Conservation (phyloP, 2,113 vertebrate species). For the Bubo blakistoni region DNA sequence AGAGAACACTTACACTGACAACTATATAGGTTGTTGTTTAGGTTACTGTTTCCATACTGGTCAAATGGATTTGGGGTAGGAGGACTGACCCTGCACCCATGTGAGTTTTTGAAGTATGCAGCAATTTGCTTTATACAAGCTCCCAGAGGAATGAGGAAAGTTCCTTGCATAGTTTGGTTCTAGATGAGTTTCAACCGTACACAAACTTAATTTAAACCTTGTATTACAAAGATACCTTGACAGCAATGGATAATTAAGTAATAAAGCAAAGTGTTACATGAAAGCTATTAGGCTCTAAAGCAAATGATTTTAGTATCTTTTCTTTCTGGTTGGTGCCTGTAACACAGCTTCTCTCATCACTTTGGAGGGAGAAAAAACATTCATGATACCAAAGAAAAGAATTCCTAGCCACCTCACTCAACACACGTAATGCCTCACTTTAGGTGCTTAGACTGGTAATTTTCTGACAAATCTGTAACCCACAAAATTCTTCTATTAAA, state of each 20-base stretch:
- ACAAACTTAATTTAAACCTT: background rate
- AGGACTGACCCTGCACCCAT: background rate
- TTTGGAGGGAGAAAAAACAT: background rate
- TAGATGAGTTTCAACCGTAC: background rate
- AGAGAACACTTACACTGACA: background rate
- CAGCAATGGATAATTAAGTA: conserved; percentile 8
- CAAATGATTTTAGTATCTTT: background rate
- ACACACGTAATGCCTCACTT: background rate
- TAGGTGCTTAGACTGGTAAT: background rate
- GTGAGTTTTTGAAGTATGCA: background rate
- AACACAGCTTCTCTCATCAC: background rate
- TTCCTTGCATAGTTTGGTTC: background rate
- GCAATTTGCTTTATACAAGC: background rate
- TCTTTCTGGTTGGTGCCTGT: background rate
- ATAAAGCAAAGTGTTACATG: background rate
- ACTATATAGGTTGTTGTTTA: background rate
- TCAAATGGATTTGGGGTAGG: background rate
- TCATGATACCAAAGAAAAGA: background rate
- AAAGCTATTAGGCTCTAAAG: background rate
- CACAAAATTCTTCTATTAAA: background rate
- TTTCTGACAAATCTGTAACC: background rate
- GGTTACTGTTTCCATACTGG: background rate
- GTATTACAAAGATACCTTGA: background rate
- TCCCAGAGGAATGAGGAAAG: background rate
- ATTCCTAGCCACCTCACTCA: background rate